Evolutionary conservation across 2,888 invertebrate genomes (phyloP), one percentile per base, ranked within the genome.

Genomic region (Bombylius discolor): DNA sequence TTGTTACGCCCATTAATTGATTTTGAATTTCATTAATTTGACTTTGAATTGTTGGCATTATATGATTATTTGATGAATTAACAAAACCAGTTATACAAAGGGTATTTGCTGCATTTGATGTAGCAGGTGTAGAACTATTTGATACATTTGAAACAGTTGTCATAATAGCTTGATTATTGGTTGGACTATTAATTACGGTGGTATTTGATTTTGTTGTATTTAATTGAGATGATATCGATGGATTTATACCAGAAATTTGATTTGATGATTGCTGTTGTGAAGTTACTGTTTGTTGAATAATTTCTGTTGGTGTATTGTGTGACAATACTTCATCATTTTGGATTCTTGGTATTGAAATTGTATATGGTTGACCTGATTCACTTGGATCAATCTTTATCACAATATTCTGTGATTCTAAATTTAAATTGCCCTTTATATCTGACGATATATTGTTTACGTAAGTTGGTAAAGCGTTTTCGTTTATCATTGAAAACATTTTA

Each of bases 291-390:
- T 50, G 52, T 55, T 70, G 73, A 46, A 71, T 68, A 7, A 36
- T 36, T 36, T 36, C 34, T 8, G 44, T 31, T 45, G 49, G 5
- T 45, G 44, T 44, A 42, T 53, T 47, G 14, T 36, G 47, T 34
- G 36, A 23, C n/a, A 52, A 7, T 14, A 33, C 12, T 12, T 55
- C 57, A 56, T 73, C 73, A 59, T 71, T 71, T 32, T 72, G 72
- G 54, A 73, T 59, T n/a, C 73, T 68, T n/a, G 74, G 73, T 60
- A 73, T 72, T 11, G 74, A 72, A 55, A 73, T 71, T 39, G 74
- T 72, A 62, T 72, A 74, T 45, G 74, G 74, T 61, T 71, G 70
- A n/a, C 66, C 58, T 32, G 63, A 62, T 53, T 69, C 70, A 60
- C 66, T 68, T 58, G 54, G 54, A 66, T 74, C 74, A 53, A 74